Evolutionary conservation across 2,113 vertebrate species (phyloP), one percentile per base, ranked within the genome.

Genomic region (Acanthochromis polyacanthus): DNA sequence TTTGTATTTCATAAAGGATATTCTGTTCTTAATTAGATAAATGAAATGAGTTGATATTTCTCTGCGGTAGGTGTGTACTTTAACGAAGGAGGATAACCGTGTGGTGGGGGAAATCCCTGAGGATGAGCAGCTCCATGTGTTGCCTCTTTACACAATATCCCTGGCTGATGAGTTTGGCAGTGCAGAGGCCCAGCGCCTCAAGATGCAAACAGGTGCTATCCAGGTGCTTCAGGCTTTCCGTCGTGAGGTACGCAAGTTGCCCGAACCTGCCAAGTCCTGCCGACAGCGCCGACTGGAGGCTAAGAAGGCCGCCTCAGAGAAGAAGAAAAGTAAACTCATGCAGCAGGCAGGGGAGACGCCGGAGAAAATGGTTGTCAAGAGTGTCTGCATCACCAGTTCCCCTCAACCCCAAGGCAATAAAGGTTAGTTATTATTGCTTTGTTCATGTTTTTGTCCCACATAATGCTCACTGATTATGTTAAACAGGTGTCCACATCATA

Each of bases 61-160:
- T n/a, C 22, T 63, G 28, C 66, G n/a, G 30, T 78, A 99, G 98
- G 98, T 99, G 88, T 99, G 98, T 85, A 99, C 98, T 11, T 94
- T 99, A 82, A 99, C 97, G 0, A 99, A 97, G 93, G 98, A 99
- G 90, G 97, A 99, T 95, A 99, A 99, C 96, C 96, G 98, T 0
- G 81, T 79, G n/a, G 93, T 98, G 76, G 96, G 96, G 14, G 93
- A 92, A 78, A 94, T 98, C 36, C 97, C 98, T 0, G 97, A 97
- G 12, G 98, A 99, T 0, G 98, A 99, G 83, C 98, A 99, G 67
- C 95, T 99, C 71, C 98, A 99, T 0, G 98, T 99, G 72, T 95
- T 99, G 66, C 98, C 98, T 9, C 96, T 99, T 64, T 99, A 99
- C 91, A 98, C 96, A 83, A 84, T 99, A 78, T 95, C 96, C 70